Conservation (phyloP, 2,888 invertebrate genomes). For the Ophion ellenae region DNA sequence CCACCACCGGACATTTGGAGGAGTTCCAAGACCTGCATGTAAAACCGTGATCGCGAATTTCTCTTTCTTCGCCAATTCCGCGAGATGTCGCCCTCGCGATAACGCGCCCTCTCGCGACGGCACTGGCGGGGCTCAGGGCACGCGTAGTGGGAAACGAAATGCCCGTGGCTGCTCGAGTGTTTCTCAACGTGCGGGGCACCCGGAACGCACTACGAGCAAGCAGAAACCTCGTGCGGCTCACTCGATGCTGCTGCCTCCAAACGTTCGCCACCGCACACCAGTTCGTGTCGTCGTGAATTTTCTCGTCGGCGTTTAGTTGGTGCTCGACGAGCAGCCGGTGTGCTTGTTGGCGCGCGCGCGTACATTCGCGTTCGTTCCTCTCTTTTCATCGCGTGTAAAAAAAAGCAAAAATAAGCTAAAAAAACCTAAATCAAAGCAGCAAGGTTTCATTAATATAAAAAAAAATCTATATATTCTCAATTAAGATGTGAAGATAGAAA, state of each 20-base stretch:
- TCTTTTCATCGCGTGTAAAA: neutral
- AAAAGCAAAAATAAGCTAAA: slow-evolving; percentile 1
- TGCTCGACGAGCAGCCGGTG: slow-evolving; percentile 79
- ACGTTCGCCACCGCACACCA: slow-evolving; percentile 63
- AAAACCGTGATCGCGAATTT: no score
- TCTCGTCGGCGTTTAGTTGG: slow-evolving; percentile 75
- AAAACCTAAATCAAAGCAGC: neutral
- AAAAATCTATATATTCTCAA: neutral
- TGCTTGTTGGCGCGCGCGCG: slow-evolving; percentile 68
- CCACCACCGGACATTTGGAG: no score
- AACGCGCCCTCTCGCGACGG: slow-evolving; percentile 9
- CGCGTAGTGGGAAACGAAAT: neutral
- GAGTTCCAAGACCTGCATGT: no score
- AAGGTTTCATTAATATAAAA: neutral
- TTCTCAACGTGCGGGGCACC: slow-evolving; percentile 44
- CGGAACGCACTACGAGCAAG: slow-evolving; percentile 54
- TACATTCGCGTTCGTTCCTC: neutral
- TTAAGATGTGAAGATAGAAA: neutral
- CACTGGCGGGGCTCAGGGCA: neutral
- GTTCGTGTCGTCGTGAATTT: slow-evolving; percentile 64
- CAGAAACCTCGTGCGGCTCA: slow-evolving; percentile 64
- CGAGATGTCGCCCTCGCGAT: slow-evolving; percentile 6
- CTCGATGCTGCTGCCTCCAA: slow-evolving; percentile 53
- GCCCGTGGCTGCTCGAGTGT: slow-evolving; percentile 47
- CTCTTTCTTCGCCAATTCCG: neutral